phyloP scores from a whole-genome alignment of 2,797 vertebrate genomes.

The Steatocranus sp. region DNA sequence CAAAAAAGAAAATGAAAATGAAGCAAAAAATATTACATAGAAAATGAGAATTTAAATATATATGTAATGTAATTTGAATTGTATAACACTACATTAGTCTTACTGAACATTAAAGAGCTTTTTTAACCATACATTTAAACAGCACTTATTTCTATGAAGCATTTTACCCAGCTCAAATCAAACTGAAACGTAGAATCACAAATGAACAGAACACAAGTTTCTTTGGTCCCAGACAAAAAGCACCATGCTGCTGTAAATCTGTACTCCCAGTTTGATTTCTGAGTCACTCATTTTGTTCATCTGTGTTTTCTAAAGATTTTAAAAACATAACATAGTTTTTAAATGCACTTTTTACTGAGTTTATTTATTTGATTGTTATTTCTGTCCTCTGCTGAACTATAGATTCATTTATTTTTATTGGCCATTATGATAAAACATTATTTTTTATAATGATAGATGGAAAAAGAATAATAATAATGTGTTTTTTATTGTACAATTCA shows the following conservation, averaged over 20 bases:
- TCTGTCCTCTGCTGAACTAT: not conserved
- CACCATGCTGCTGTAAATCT: not conserved
- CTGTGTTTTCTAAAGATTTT: not conserved
- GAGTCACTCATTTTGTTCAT: not conserved
- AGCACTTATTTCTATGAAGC: not conserved
- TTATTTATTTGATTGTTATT: not conserved
- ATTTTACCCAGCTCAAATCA: not conserved
- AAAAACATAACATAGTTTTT: accelerated
- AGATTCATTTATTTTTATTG: not conserved
- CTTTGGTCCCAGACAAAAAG: not conserved
- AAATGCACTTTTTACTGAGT: not conserved
- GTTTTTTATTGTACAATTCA: not conserved
- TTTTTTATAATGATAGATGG: not conserved
- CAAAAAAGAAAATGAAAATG: accelerated
- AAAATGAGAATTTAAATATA: not conserved
- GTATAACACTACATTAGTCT: not conserved
- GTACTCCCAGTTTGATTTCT: not conserved
- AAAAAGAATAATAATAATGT: not conserved
- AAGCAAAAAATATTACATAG: not conserved
- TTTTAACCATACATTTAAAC: not conserved
- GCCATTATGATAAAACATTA: not conserved
- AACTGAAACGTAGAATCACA: accelerated
- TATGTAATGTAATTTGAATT: not conserved
- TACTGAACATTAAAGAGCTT: not conserved
- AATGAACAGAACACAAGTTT: not conserved